Conservation (phyloP, 1,140 invertebrate species). For the Mylabris phalerata region DNA sequence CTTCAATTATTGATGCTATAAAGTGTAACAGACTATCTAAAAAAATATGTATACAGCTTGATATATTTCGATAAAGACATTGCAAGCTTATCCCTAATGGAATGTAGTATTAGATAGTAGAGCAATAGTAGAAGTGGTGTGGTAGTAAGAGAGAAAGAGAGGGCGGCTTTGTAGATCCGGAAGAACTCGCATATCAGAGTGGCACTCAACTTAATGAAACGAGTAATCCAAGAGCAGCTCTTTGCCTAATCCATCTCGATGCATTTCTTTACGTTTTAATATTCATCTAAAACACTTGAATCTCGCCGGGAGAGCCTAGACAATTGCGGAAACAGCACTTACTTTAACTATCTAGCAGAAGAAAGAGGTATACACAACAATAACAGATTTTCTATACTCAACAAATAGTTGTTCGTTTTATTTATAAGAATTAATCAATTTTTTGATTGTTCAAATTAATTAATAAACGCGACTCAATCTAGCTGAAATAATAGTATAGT, state of each 20-base stretch:
- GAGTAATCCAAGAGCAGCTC: constrained; percentile 41
- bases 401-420: not conserved
- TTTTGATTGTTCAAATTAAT: no score
- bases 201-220: constrained; percentile 44
- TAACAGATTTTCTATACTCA: not conserved
- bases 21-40: not conserved
- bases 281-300: constrained; percentile 38
- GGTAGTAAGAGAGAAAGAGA: constrained; percentile 1
- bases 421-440: no score
- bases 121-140: constrained; percentile 8
- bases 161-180: constrained; percentile 26
- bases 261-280: constrained; percentile 41
- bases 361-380: no score
- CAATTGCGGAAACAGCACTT: constrained; percentile 40
- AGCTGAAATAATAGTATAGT: no score
- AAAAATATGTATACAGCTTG: constrained; percentile 10
- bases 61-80: constrained; percentile 34
- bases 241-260: constrained; percentile 41
- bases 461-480: no score
- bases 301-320: constrained; percentile 27
- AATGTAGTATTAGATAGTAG: constrained; percentile 28
- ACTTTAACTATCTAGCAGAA: constrained; percentile 29
- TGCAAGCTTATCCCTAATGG: constrained; percentile 34
- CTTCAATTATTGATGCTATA: no score
- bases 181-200: constrained; percentile 39